These are phyloP conservation scores for Zoanthus gigantus DNA, from an alignment of 92 coral and sea anemone genomes.

Conservation along the genomic window DNA sequence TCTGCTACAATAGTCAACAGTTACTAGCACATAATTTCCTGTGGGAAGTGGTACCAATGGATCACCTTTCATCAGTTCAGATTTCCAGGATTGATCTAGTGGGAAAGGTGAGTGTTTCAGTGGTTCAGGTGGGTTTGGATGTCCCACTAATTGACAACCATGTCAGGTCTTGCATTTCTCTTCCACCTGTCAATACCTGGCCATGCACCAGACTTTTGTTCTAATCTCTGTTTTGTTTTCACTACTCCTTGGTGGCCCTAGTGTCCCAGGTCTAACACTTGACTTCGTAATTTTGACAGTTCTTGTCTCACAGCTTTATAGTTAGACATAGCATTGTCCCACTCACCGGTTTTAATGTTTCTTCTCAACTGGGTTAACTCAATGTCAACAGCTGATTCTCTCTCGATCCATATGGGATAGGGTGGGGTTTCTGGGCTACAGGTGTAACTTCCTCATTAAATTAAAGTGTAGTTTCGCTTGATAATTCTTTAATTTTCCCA, in stretches of 20 bases:
- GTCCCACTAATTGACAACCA: not conserved
- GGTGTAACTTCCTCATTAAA: not conserved
- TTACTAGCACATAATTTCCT: not conserved
- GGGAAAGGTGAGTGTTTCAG: not conserved
- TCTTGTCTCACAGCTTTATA: too few species aligned
- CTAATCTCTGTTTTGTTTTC: not conserved
- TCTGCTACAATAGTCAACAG: not conserved
- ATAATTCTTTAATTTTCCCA: conserved; percentile 32
- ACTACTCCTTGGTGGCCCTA: not conserved
- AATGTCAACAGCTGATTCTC: not conserved
- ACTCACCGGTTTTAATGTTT: too few species aligned
- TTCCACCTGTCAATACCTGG: too few species aligned
- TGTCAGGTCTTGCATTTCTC: not conserved
- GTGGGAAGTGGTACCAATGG: not conserved
- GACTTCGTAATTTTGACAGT: not conserved
- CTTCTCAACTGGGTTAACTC: too few species aligned
- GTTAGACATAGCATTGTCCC: too few species aligned
- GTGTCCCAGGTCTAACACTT: not conserved
- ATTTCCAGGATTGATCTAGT: not conserved
- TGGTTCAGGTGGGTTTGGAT: not conserved
- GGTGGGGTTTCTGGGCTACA: not conserved
- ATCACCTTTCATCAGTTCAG: not conserved
- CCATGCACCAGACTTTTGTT: not conserved
- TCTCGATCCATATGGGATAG: not conserved
- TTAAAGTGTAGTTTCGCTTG: conserved; percentile 31